Conservation (phyloP, 2,113 vertebrate species). For the Phylloscopus trochilus region DNA sequence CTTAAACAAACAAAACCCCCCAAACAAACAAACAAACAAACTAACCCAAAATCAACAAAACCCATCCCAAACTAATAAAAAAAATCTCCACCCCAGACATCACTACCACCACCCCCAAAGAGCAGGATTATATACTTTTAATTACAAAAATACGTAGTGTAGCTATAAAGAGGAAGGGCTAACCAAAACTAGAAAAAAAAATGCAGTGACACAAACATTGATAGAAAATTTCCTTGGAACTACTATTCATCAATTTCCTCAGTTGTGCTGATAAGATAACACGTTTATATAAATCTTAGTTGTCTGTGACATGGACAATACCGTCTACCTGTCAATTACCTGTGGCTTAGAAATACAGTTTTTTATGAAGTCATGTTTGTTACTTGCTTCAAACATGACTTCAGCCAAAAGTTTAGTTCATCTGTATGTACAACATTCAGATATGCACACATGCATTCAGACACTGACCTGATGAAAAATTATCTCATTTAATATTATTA, state of each 20-base stretch:
- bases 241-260: neutral
- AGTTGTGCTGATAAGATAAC: neutral
- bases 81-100: neutral
- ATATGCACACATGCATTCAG: neutral
- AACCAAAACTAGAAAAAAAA: neutral
- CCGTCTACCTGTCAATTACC: neutral
- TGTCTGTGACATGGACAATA: neutral
- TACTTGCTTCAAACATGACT: neutral
- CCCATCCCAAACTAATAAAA: neutral
- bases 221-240: neutral
- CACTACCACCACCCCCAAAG: accelerated
- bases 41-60: neutral
- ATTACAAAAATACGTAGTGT: neutral
- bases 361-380: neutral
- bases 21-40: neutral
- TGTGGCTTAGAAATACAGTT: neutral
- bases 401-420: neutral
- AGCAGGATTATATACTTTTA: accelerated
- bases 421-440: neutral
- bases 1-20: neutral
- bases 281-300: neutral
- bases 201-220: neutral
- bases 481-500: neutral
- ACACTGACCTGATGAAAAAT: neutral
- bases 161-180: neutral